Evolutionary conservation across 2,888 invertebrate species (phyloP), one percentile per base, ranked within the genome.

Genomic region (Altica lythri): DNA sequence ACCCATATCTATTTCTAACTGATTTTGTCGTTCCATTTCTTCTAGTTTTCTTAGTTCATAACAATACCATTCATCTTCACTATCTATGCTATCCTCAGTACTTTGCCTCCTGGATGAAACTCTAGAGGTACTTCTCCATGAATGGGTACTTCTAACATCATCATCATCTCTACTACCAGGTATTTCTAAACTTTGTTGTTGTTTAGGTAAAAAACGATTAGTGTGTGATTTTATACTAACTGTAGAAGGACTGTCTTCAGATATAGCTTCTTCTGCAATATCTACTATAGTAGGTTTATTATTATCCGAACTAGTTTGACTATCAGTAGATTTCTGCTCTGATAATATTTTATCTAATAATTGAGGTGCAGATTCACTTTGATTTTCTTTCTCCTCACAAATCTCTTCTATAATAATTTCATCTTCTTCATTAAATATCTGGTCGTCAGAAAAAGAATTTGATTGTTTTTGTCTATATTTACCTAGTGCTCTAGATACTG

Each of bases 21-120:
- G 84, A 2, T 86, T 84, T 60, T 87, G 88, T 59, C 88, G 81
- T 74, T 93, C 93, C 76, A 93, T 81, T 75, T 92, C 90, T 75
- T 94, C 92, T 25, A 94, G 76, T 75, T 93, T 92, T 49, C 90
- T 80, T 52, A 93, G 75, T 72, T 94, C 93, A 72, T 94, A 92
- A 67, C 91, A 90, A 68, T 92, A 94, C 88, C 93, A 94, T 73
- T 94, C 93, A 70, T 94, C 94, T 76, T 94, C 94, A 17, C 91
- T 92, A 73, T 94, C 94, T 52, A 94, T 93, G 67, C 92, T 92
- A 66, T 93, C 93, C 77, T 94, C 94, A 0, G 93, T 93, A 69
- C 92, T 92, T 77, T 94, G 93, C 44, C 93, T 81, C 62, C 93
- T 81, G 0, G 92, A 92, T 1, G 92, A 92, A 1, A 90, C 88